phyloP scores from a whole-genome alignment of 1,140 invertebrate species.

The Diabrotica virgifera region DNA sequence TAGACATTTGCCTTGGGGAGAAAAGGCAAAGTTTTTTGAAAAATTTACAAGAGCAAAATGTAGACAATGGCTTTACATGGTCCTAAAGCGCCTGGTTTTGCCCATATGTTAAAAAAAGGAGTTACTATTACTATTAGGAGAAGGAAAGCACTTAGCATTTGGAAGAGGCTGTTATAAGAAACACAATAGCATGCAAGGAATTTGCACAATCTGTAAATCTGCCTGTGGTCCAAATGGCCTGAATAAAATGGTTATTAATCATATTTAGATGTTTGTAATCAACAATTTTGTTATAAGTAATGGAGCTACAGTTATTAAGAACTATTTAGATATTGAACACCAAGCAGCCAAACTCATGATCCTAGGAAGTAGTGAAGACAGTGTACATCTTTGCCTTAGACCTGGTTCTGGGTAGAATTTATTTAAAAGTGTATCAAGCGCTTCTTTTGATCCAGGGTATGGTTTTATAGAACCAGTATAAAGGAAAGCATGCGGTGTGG shows the following conservation, averaged over 20 bases:
- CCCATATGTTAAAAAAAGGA: slow-evolving; percentile 95
- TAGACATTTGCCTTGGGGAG: no score
- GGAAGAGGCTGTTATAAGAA: slow-evolving; percentile 95
- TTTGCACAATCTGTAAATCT: slow-evolving; percentile 88
- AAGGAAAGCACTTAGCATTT: slow-evolving; percentile 80
- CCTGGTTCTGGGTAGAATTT: no score
- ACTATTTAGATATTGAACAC: slow-evolving; percentile 96
- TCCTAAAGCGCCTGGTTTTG: slow-evolving; percentile 90
- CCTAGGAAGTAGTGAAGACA: no score
- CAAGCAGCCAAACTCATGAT: slow-evolving; percentile 98
- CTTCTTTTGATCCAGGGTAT: no score
- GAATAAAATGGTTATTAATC: slow-evolving; percentile 99
- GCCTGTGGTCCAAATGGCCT: slow-evolving; percentile 99
- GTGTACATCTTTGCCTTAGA: no score
- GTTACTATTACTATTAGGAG: slow-evolving; percentile 71
- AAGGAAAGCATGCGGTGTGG: no score
- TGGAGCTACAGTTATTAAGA: slow-evolving; percentile 95
- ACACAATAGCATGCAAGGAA: slow-evolving; percentile 95
- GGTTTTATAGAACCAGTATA: no score
- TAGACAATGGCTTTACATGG: slow-evolving; percentile 98
- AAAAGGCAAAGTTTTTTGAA: no score
- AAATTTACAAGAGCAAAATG: no score
- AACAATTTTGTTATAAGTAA: slow-evolving; percentile 99
- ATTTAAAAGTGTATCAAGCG: no score
- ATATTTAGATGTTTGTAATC: no score